A percentile compares a stretch with the other conserved stretches of the same genome.
These are phyloP conservation scores for Drosophila neocordata DNA, from an alignment of 1,140 invertebrate genomes.

Conservation along the genomic window DNA sequence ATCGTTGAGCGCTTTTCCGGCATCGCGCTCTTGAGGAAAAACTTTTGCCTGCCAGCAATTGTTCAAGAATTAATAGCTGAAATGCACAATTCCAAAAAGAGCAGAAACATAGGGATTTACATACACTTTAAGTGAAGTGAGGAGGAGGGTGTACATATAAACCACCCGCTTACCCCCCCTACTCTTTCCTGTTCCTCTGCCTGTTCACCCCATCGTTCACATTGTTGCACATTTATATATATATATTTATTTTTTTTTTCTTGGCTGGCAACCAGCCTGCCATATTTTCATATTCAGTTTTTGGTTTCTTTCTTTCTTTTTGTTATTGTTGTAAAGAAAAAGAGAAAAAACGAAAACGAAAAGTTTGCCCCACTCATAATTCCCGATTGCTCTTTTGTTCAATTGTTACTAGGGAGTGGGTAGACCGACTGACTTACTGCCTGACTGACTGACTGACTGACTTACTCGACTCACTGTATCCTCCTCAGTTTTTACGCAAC, in stretches of 20 bases:
- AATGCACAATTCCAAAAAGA: slow-evolving; percentile 35
- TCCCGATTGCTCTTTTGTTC: slow-evolving; percentile 78
- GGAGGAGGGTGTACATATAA: background rate
- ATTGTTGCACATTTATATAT: slow-evolving; percentile 78
- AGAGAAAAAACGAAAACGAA: slow-evolving; percentile 20
- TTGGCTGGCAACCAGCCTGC: slow-evolving; percentile 15
- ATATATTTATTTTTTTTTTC: too few relatives aligned
- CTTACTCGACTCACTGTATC: slow-evolving; percentile 6
- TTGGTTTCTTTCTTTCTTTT: slow-evolving; percentile 23
- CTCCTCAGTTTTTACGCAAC: slow-evolving; percentile 76
- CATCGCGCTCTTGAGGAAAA: slow-evolving; percentile 39
- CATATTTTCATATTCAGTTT: slow-evolving; percentile 37
- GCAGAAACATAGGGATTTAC: slow-evolving; percentile 27
- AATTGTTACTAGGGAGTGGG: slow-evolving; percentile 45
- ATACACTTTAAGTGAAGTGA: slow-evolving; percentile 61
- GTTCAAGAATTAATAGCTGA: slow-evolving; percentile 50
- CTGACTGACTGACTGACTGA: background rate
- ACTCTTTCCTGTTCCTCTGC: background rate
- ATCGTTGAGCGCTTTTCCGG: background rate
- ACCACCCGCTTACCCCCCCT: background rate
- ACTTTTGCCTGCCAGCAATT: slow-evolving; percentile 64
- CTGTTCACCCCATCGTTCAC: slow-evolving; percentile 5
- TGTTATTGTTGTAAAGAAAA: slow-evolving; percentile 42
- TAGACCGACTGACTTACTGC: background rate
- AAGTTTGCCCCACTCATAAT: slow-evolving; percentile 75